Conservation (phyloP, 2,113 vertebrate species). For the Bujurquina vittata region DNA sequence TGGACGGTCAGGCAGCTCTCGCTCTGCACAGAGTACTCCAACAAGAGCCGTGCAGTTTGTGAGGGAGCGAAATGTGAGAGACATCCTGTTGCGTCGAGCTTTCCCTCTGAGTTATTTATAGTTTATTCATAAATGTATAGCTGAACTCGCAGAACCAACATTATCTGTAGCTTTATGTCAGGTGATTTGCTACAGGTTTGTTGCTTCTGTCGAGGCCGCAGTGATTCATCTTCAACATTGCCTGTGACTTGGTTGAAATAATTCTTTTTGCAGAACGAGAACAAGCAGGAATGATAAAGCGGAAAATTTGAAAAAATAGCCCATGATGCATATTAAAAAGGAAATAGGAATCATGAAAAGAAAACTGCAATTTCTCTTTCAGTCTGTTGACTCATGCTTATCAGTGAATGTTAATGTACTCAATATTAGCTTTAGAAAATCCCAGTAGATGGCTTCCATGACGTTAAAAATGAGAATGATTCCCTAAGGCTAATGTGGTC, state of each 20-base stretch:
- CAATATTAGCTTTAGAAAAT: background rate
- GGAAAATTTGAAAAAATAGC: background rate
- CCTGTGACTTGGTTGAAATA: background rate
- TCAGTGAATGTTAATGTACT: constrained; percentile 14
- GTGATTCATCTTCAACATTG: background rate
- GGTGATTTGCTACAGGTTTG: background rate
- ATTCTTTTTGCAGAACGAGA: background rate
- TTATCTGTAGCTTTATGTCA: background rate
- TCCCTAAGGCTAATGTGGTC: background rate
- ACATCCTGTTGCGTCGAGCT: background rate
- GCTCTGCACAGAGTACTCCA: background rate
- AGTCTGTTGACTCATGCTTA: background rate
- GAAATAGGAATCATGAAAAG: background rate
- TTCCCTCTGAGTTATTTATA: background rate
- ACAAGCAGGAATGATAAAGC: background rate
- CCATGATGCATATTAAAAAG: background rate
- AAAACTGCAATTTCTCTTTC: background rate
- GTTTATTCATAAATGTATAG: background rate
- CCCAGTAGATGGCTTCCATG: background rate
- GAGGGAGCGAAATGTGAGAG: background rate
- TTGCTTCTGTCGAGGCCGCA: background rate
- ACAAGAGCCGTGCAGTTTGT: background rate
- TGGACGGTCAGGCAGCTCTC: background rate
- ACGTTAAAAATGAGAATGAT: constrained; percentile 12
- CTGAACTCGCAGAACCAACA: background rate